Base-by-base conservation (phyloP, 1,140 invertebrate species). In the Drosophila sp. region DNA sequence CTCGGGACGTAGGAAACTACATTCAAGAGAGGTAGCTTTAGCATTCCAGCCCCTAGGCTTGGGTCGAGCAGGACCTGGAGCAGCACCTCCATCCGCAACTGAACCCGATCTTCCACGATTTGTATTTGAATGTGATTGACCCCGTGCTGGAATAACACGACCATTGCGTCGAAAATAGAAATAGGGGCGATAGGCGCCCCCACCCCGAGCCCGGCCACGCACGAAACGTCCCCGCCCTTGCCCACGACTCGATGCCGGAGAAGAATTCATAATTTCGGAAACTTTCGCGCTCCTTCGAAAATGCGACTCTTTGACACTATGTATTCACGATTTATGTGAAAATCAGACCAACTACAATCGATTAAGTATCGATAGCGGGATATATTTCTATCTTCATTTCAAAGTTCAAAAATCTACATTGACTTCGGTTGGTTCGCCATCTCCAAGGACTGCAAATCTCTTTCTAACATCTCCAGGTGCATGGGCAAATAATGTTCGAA, bases 81-180 rank as follows among this genome's bases (percentile, higher is more conserved):
- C 3, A 58, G 32, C 4, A 7, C 7, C 44, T 3, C 7, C 29
- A 11, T 30, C 27, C 3, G 6, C 35, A 4, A 10, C 27, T 1
- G 25, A 7, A 10, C 29, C 41, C 10, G 35, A 3, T 8, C 35
- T 25, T 7, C 27, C 3, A 11, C 44, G 25, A 47, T 63, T 29
- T 23, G 33, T 8, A 62, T 62, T 1, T 41, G 66, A 54, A 54
- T 57, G 0, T 66, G 65, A 47, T 78, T 77, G 2, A 50, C 84
- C 79, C 2, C 73, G 72, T 3, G 81, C 87, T 0, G 90, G 90
- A 40, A 90, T 90, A 1, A 87, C 91, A 2, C 81, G 86, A 0
- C 90, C 84, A 33, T 90, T 86, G 1, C 90, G 80, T 1, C 87
- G 90, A 61, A 91, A 91, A 35, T 89, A 91, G 29, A 89, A 91